A percentile compares a stretch with the other conserved stretches of the same genome.
phyloP scores from a whole-genome alignment of 1,140 invertebrate genomes.

The Bombus sibiricus region DNA sequence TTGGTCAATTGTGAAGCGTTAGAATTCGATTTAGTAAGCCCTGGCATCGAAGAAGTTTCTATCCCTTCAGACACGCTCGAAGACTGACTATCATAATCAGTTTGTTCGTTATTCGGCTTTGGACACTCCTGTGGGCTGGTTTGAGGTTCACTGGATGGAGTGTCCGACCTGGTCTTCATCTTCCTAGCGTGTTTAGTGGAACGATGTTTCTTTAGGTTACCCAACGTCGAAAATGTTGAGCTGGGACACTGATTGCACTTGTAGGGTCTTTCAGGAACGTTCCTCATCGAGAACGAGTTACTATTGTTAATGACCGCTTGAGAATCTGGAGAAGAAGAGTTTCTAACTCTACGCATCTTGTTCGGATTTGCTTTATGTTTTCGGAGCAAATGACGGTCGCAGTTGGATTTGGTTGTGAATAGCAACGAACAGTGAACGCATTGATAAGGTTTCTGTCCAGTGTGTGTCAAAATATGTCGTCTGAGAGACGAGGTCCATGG shows the following conservation, averaged over 20 bases:
- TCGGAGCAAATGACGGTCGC: conserved; percentile 95
- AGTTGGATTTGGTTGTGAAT: conserved; percentile 98
- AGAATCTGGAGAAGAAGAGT: conserved; percentile 72
- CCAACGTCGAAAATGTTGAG: conserved; percentile 92
- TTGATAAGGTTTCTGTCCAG: conserved; percentile 97
- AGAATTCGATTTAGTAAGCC: conserved; percentile 7
- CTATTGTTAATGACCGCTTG: conserved; percentile 71
- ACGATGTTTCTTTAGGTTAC: conserved; percentile 91
- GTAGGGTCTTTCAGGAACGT: conserved; percentile 91
- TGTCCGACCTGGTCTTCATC: conserved; percentile 72
- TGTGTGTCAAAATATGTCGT: conserved; percentile 96
- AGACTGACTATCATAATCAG: conserved; percentile 81
- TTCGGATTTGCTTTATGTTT: conserved; percentile 90
- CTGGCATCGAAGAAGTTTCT: conserved; percentile 34
- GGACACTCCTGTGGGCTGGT: conserved; percentile 70
- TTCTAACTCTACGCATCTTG: conserved; percentile 78
- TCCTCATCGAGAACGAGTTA: conserved; percentile 85
- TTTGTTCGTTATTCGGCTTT: conserved; percentile 78
- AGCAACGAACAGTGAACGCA: conserved; percentile 95
- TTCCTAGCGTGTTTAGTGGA: conserved; percentile 86
- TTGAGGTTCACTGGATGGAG: conserved; percentile 76
- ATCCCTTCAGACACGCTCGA: conserved; percentile 76
- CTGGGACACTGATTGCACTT: conserved; percentile 93
- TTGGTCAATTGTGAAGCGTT: conserved; percentile 58
- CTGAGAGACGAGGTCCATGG: conserved; percentile 97